These are phyloP conservation scores for Spondyliosoma cantharus DNA, from an alignment of 2,797 vertebrate genomes.

Conservation along the genomic window DNA sequence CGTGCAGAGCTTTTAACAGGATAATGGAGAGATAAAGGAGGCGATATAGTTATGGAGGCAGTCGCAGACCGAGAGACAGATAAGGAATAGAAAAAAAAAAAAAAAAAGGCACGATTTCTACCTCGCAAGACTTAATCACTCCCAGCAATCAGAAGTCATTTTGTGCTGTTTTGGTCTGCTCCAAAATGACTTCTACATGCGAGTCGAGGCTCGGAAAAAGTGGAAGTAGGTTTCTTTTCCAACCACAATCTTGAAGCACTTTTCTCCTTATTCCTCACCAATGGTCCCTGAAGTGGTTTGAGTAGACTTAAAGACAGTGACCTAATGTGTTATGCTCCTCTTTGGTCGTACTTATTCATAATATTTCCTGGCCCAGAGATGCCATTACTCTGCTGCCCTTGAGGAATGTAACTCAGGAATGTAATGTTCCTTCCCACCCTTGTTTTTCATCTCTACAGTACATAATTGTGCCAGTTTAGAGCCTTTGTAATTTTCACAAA, in stretches of 20 bases:
- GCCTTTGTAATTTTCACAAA: conserved; percentile 57
- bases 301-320: conserved; percentile 60
- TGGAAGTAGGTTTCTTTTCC: conserved; percentile 50
- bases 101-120: conserved; percentile 50
- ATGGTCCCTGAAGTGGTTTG: conserved; percentile 56
- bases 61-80: conserved; percentile 10
- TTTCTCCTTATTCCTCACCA: conserved; percentile 31
- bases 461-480: conserved; percentile 41
- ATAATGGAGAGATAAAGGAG: conserved; percentile 43
- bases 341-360: conserved; percentile 44
- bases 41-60: conserved; percentile 28
- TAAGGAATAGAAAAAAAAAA: background rate
- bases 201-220: conserved; percentile 48
- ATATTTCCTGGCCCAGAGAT: conserved; percentile 39
- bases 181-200: conserved; percentile 47
- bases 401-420: conserved; percentile 63
- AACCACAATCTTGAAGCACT: conserved; percentile 48
- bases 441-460: conserved; percentile 58
- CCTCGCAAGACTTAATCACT: conserved; percentile 53
- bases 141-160: conserved; percentile 55
- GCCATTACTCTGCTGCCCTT: conserved; percentile 46
- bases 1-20: conserved; percentile 45
- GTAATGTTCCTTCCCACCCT: conserved; percentile 49
- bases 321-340: conserved; percentile 55
- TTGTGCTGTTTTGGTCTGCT: conserved; percentile 43